These are phyloP conservation scores for Scytalopus superciliaris DNA, from an alignment of 2,113 vertebrate species.

Conservation along the genomic window DNA sequence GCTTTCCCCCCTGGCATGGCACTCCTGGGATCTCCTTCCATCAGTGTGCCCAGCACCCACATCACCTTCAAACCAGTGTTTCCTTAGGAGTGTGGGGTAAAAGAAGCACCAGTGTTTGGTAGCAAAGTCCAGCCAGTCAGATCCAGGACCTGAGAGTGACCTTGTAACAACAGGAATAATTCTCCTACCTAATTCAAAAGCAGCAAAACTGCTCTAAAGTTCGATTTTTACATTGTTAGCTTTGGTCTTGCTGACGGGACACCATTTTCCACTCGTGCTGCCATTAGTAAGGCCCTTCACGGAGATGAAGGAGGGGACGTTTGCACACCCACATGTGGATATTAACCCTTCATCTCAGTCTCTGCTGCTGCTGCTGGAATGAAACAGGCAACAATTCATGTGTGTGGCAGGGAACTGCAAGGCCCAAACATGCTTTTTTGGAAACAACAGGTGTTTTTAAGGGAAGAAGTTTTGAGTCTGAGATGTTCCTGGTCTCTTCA, in stretches of 20 bases:
- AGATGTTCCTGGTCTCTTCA: background rate
- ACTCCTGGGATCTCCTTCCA: background rate
- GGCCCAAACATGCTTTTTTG: background rate
- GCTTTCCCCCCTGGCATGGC: background rate
- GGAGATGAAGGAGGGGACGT: background rate
- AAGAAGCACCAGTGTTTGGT: background rate
- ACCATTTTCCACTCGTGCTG: background rate
- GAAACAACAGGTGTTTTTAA: background rate
- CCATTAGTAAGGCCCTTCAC: slow-evolving; percentile 1
- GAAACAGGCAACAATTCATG: background rate
- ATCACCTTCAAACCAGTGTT: background rate
- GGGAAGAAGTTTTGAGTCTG: background rate
- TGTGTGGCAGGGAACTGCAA: background rate
- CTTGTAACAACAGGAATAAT: background rate
- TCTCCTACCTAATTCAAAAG: slow-evolving; percentile 20
- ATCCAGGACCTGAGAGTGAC: background rate
- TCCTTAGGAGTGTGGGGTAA: background rate
- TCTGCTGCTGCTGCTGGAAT: background rate
- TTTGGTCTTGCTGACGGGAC: slow-evolving; percentile 10
- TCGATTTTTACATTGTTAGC: background rate
- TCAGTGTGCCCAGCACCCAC: background rate
- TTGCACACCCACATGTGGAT: background rate
- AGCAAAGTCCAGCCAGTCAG: background rate
- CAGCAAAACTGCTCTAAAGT: background rate
- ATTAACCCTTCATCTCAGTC: background rate